Conservation (phyloP, 2,797 vertebrate species). For the Bradypus variegatus region DNA sequence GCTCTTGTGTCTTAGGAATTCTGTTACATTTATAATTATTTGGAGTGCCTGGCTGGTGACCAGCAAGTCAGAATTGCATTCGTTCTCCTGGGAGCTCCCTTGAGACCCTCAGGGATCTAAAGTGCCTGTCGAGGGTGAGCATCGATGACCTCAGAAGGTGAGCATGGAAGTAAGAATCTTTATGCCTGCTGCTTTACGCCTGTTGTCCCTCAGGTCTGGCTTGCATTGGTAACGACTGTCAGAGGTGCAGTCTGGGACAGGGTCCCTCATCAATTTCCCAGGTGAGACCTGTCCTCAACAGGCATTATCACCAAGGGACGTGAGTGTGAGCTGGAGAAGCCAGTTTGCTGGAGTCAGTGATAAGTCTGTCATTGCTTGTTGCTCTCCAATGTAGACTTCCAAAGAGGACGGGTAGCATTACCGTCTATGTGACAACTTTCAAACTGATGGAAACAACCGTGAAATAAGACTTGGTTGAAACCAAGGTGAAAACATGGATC, state of each 20-base stretch:
- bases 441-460: not conserved
- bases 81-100: not conserved
- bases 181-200: not conserved
- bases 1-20: constrained; percentile 36
- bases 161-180: not conserved
- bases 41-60: not conserved
- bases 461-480: not conserved
- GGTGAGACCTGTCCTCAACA: not conserved
- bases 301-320: not conserved
- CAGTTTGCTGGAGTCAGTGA: not conserved
- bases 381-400: constrained; percentile 25
- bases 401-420: not conserved
- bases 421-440: not conserved
- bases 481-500: not conserved
- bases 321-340: not conserved
- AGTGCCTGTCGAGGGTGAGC: not conserved
- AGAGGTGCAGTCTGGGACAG: not conserved
- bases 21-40: not conserved
- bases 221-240: not conserved
- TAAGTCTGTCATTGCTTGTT: not conserved
- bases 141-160: not conserved
- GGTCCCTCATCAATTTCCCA: not conserved
- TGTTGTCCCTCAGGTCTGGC: not conserved
- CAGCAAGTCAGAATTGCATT: not conserved
- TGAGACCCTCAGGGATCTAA: not conserved